Base-by-base conservation (phyloP, 2,888 invertebrate genomes). In the Harpalus rufipes region DNA sequence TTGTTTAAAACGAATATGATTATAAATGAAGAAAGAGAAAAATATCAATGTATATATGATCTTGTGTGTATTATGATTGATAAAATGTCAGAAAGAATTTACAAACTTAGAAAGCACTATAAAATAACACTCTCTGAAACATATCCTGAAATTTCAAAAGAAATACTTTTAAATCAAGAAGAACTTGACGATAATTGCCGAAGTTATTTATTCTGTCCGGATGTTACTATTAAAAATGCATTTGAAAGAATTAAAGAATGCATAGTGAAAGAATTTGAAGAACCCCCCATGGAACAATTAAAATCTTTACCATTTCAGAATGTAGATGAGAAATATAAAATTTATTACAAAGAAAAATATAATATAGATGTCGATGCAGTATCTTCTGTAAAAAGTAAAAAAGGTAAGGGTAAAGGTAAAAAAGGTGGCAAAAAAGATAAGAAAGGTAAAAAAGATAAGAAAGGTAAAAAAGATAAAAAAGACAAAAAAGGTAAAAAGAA, bases 1-100 rank as follows among this genome's bases (percentile, higher is more conserved):
- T 85, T 88, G 44, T 85, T 86, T 80, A 68, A 65, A 44, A 81
- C 86, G 14, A n/a, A 39, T 14, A 72, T 63, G 12, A 72, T 84
- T 58, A 58, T 63, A 76, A 85, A 86, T 63, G 12, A 81, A 1
- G 85, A 85, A 8, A 63, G 59, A 41, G 56, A 85, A 4, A 86
- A 82, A 59, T 85, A 85, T 21, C 84, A 76, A 12, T 59, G 86
- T 41, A 86, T 85, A 72, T 88, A 87, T 61, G 72, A 84, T 51
- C 86, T 88, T 63, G 80, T 88, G 6, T 86, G 87, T 39, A 85
- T 86, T 14, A 87, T 85, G 68, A 85, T 88, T 84, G 87, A 86
- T 81, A 86, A 85, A 86, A 87, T 88, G 12, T 61, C 83, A 7
- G 68, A 86, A n/a, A 87, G 86, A 44, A 79, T 86, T 39, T 79